Base-by-base conservation (phyloP, 2,113 vertebrate genomes). In the Vicugna pacos region DNA sequence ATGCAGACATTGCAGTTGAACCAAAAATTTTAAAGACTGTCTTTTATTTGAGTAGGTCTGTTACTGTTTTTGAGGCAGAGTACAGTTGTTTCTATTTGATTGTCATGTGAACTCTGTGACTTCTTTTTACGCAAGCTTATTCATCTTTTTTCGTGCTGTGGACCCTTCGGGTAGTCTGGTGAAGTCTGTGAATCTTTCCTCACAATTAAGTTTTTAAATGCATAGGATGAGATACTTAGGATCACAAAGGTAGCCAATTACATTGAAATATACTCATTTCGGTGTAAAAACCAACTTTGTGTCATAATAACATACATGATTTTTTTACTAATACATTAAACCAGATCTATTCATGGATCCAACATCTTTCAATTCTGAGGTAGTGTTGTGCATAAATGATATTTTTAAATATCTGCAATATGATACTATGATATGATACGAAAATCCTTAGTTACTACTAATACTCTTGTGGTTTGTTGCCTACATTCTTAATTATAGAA, bases 271-370 rank as follows among this genome's bases (percentile, higher is more conserved):
- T 38, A 77, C 16, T n/a, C 92, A 75, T 92, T 92, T 81, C 52
- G 87, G 58, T 90, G 3, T 84, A 77, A 89, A 93, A 80, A 75
- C 46, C 42, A 89, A n/a, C 64, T 93, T 91, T 95, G 5, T 81
- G 6, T 81, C 72, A 26, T 89, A 38, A 70, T 60, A 72, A 82
- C 14, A 69, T 84, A n/a, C 72, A 13, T 35, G 62, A 52, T 38
- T 38, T 38, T 86, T 94, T 94, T 93, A 69, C 54, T 88, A 38
- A 80, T 12, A 76, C 14, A 62, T 76, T 79, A 93, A 89, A 65
- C 46, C 65, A 58, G 5, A 86, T 89, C 75, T 89, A 67, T 42
- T 6, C 38, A 13, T 65, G 54, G 9, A 30, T 38, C 38, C 38
- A 38, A 38, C 38, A 38, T 4, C 38, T 38, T 38, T 38, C 38